A percentile compares a stretch with the other conserved stretches of the same genome.
These are phyloP conservation scores for Eilema sororculum DNA, from an alignment of 2,888 invertebrate genomes.

Conservation along the genomic window DNA sequence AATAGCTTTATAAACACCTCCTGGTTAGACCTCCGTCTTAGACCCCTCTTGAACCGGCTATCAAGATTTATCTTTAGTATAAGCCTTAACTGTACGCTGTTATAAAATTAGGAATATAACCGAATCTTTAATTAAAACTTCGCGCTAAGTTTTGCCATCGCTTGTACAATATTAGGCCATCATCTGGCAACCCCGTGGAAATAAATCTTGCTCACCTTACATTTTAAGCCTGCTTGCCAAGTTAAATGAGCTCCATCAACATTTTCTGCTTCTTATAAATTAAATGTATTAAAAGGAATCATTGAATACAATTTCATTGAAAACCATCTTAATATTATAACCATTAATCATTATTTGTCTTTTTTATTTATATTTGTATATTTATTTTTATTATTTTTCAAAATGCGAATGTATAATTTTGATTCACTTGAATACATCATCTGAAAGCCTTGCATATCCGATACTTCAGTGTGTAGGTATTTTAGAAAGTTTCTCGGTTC, in stretches of 20 bases:
- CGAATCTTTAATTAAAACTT: slow-evolving; percentile 22
- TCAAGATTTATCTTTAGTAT: not conserved
- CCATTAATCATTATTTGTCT: too few relatives aligned
- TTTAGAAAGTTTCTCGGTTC: too few relatives aligned
- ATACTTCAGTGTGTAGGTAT: too few relatives aligned
- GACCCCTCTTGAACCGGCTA: not conserved
- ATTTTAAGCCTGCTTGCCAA: slow-evolving; percentile 7
- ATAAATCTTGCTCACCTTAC: slow-evolving; percentile 17
- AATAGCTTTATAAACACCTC: too few relatives aligned
- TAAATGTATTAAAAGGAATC: not conserved
- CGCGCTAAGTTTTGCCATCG: slow-evolving; percentile 17
- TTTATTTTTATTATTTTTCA: not conserved
- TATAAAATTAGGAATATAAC: slow-evolving; percentile 5
- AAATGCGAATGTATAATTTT: too few relatives aligned
- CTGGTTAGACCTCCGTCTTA: too few relatives aligned
- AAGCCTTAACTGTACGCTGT: not conserved
- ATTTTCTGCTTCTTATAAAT: not conserved
- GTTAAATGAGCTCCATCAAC: slow-evolving; percentile 7
- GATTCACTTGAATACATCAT: too few relatives aligned
- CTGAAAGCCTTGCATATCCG: too few relatives aligned
- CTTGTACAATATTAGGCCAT: slow-evolving; percentile 19
- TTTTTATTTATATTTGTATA: too few relatives aligned
- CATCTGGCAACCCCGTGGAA: slow-evolving; percentile 15
- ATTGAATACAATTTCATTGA: not conserved
- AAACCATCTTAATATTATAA: not conserved